A percentile compares a stretch with the other conserved stretches of the same genome.
Conservation (phyloP, 2,797 vertebrate genomes). For the Myotis myotis region DNA sequence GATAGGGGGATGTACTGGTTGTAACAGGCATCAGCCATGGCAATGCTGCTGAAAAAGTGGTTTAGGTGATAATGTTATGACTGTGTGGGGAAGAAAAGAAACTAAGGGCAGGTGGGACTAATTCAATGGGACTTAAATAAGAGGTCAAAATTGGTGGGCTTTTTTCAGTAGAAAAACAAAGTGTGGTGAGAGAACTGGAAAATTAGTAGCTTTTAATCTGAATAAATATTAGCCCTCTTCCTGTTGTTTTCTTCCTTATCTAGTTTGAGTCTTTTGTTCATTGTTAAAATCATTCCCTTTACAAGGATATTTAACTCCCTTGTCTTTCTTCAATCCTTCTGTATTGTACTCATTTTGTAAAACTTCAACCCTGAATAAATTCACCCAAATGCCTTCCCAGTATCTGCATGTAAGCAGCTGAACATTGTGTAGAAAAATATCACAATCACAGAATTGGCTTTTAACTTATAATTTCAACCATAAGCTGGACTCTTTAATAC, state of each 20-base stretch:
- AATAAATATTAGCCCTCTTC: not conserved
- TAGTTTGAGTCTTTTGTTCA: not conserved
- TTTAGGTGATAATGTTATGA: not conserved
- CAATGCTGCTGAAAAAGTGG: not conserved
- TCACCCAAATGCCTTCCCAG: not conserved
- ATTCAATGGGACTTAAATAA: not conserved
- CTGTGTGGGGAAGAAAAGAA: not conserved
- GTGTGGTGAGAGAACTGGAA: not conserved
- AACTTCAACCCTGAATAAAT: not conserved
- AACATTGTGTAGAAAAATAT: not conserved
- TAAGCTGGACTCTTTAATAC: not conserved
- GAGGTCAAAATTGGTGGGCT: not conserved
- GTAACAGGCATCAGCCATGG: not conserved
- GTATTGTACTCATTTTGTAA: not conserved
- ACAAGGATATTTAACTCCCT: not conserved
- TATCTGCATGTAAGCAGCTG: not conserved
- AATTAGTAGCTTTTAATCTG: not conserved
- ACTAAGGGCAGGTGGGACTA: not conserved
- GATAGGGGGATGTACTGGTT: not conserved
- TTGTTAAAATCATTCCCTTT: slow-evolving; percentile 11
- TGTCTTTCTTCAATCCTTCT: not conserved
- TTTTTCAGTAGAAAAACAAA: slow-evolving; percentile 41
- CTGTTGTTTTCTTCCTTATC: not conserved
- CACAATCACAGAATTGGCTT: not conserved
- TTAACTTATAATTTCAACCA: not conserved